A percentile compares a stretch with the other conserved stretches of the same genome.
Evolutionary conservation across 2,113 vertebrate species (phyloP).

Genomic region (Psophia crepitans): DNA sequence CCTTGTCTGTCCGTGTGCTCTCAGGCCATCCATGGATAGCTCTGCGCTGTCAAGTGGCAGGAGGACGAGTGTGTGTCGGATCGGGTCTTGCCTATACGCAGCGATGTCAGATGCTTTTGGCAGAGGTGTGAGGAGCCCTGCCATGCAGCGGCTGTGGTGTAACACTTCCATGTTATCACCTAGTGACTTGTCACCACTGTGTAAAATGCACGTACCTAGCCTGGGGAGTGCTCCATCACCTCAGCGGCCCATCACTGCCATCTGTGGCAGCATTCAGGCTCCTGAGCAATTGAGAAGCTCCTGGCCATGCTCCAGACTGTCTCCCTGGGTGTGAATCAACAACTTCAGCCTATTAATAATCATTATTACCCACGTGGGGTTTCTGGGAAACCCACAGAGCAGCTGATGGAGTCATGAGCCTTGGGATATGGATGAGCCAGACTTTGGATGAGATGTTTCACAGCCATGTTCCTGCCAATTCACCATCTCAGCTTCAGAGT

Average conservation of each 20-base stretch:
- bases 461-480: neutral
- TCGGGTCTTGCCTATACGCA: neutral
- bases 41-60: neutral
- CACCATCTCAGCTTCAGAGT: neutral
- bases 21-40: neutral
- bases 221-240: neutral
- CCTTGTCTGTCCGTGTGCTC: neutral
- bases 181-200: neutral
- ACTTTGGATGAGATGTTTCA: neutral
- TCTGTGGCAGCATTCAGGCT: neutral
- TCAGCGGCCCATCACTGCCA: neutral
- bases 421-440: neutral
- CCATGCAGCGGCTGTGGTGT: neutral
- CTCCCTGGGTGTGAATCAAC: constrained; percentile 51
- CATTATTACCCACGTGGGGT: constrained; percentile 11
- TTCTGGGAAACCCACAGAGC: constrained; percentile 47
- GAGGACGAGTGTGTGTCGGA: neutral
- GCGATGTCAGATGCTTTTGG: neutral
- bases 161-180: neutral
- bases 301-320: constrained; percentile 23
- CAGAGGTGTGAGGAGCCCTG: neutral
- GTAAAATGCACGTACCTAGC: neutral
- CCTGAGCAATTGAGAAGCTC: neutral
- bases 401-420: neutral
- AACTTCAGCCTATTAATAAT: constrained; percentile 54